phyloP scores from a whole-genome alignment of 2,888 invertebrate species.

The Byasa hedistus region DNA sequence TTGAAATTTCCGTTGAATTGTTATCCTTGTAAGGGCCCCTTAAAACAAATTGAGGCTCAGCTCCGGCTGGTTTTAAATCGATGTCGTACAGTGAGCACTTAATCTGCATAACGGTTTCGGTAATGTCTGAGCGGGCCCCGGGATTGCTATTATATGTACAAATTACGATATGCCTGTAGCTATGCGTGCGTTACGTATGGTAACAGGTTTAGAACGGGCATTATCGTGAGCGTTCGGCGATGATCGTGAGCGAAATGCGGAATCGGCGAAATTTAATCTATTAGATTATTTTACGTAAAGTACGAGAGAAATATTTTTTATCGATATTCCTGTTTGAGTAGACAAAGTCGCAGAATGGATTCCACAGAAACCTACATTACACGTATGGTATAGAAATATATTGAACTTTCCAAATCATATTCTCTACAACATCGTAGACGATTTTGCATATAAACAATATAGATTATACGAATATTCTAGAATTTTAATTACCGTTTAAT shows the following conservation, averaged over 20 bases:
- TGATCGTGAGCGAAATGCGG: constrained; percentile 16
- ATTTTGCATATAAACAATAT: too few relatives aligned
- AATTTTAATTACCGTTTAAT: too few relatives aligned
- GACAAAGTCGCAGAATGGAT: too few relatives aligned
- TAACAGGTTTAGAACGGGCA: constrained; percentile 19
- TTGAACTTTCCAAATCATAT: too few relatives aligned
- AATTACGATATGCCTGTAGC: constrained; percentile 29
- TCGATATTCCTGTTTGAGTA: too few relatives aligned
- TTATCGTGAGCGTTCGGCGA: constrained; percentile 24
- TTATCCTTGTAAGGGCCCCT: constrained; percentile 34
- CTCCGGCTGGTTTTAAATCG: constrained; percentile 42
- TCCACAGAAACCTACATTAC: too few relatives aligned
- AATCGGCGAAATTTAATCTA: constrained; percentile 7
- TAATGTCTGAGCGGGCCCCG: constrained; percentile 40
- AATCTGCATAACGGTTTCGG: constrained; percentile 58
- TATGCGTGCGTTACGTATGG: constrained; percentile 25
- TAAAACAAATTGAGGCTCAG: constrained; percentile 31
- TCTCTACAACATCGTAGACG: too few relatives aligned
- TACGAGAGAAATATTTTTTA: too few relatives aligned
- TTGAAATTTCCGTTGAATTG: constrained; percentile 26
- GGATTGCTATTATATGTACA: constrained; percentile 34
- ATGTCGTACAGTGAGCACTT: constrained; percentile 49
- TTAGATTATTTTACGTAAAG: not conserved
- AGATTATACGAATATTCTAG: too few relatives aligned
- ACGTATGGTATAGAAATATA: too few relatives aligned